Percentiles rank a stretch among this genome's conserved stretches.
These are phyloP conservation scores for Glaucopsyche alexis DNA, from an alignment of 2,888 invertebrate species.

Conservation along the genomic window DNA sequence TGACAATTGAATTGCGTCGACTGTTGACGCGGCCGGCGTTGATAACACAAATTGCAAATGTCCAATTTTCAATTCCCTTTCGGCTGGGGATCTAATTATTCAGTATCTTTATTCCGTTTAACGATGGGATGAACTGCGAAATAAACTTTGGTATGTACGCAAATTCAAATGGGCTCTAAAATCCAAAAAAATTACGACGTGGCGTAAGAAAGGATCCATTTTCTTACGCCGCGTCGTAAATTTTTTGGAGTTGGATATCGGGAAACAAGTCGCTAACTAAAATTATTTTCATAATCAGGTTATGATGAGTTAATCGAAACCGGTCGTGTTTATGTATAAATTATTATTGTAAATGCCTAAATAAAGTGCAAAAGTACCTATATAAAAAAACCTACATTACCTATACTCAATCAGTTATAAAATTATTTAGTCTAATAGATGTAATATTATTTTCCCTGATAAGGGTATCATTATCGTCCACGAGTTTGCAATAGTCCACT, in stretches of 20 bases:
- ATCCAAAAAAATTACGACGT: not conserved
- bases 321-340: no score
- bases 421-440: not conserved
- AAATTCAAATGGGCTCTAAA: conserved; percentile 1
- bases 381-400: no score
- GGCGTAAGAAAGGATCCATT: no score
- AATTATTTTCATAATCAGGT: no score
- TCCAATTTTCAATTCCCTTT: conserved; percentile 25
- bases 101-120: not conserved
- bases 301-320: no score
- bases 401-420: no score
- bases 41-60: conserved; percentile 25
- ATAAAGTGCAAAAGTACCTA: no score
- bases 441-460: not conserved
- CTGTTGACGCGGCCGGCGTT: conserved; percentile 20
- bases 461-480: not conserved
- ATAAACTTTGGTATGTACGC: not conserved
- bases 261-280: no score
- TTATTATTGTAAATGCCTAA: no score
- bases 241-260: no score
- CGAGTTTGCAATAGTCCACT: not conserved
- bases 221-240: no score
- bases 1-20: conserved; percentile 37
- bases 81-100: conserved; percentile 23
- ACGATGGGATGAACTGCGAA: not conserved